Evolutionary conservation across 2,113 vertebrate genomes (phyloP), one percentile per base, ranked within the genome.

Genomic region (Protobothrops flavoviridis): DNA sequence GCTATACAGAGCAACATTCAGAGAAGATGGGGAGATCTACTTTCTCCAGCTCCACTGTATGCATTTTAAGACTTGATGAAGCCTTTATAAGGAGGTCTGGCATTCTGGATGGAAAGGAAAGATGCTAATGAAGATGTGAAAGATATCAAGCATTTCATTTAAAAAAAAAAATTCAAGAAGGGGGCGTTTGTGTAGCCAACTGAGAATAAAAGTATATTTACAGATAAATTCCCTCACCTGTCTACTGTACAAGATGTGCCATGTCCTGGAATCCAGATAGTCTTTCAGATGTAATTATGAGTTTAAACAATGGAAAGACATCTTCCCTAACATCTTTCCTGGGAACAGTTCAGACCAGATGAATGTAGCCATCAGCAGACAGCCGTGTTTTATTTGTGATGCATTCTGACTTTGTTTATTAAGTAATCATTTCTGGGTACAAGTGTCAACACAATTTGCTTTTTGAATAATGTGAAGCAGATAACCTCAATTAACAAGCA

Each of bases 401-500:
- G 92, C 87, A 91, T 95, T 93, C 94, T 96, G 93, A 94, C 91
- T 96, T 97, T 95, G 96, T 95, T 97, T 97, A 96, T 96, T 97
- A 96, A 97, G 92, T 96, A 94, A 92, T 96, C 97, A 95, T 95
- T 96, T 97, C 94, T 96, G 91, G 91, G 96, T 96, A 95, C 94
- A 91, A 96, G 96, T 97, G 96, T 95, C 92, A 97, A 96, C 96
- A 97, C 93, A 92, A 96, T 94, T 96, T 97, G 96, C 11, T 48
- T 96, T 96, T 96, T 97, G 92, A 97, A 97, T 97, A 96, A 96
- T 96, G 87, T 94, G 90, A 96, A 96, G 94, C 92, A 96, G 95
- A 97, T 96, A 97, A 97, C 93, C 93, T 96, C 96, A 97, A 97
- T 97, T 97, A 97, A 95, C 91, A 95, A 97, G 87, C 96, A 96